Conservation (phyloP, 1,140 invertebrate genomes). For the Drosophila saltans region DNA sequence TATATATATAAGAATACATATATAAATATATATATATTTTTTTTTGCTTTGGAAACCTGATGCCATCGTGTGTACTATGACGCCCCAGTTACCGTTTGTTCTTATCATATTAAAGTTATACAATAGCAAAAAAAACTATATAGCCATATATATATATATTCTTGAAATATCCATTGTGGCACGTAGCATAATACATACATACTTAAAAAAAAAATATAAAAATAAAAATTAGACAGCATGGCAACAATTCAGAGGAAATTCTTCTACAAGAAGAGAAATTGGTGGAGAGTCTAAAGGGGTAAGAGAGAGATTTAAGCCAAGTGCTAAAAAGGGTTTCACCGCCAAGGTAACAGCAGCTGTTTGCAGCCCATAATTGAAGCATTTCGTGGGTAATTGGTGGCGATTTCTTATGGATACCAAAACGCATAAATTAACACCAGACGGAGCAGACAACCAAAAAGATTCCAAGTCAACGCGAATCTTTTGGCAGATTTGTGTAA, state of each 20-base stretch:
- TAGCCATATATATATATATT: conserved; percentile 4
- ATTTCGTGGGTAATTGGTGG: conserved; percentile 74
- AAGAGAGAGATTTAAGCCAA: neutral
- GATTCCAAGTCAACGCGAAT: conserved; percentile 28
- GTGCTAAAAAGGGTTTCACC: conserved; percentile 76
- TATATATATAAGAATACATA: neutral
- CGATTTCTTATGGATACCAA: conserved; percentile 65
- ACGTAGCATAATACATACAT: conserved; percentile 1
- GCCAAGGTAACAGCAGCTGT: conserved; percentile 64
- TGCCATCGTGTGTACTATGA: conserved; percentile 49
- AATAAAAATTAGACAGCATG: conserved; percentile 32
- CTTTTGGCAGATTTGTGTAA: conserved; percentile 72
- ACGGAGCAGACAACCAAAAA: conserved; percentile 6
- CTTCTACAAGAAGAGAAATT: conserved; percentile 14
- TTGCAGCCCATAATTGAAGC: conserved; percentile 76
- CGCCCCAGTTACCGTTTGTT: conserved; percentile 54
- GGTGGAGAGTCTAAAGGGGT: neutral
- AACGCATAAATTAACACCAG: conserved; percentile 81
- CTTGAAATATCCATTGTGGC: conserved; percentile 29
- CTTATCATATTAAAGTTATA: conserved; percentile 45
- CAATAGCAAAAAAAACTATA: conserved; percentile 12
- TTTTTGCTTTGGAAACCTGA: conserved; percentile 31
- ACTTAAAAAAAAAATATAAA: neutral
- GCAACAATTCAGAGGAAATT: conserved; percentile 33
- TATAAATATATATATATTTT: neutral